Base-by-base conservation (phyloP, 2,797 vertebrate genomes). In the Taeniopygia guttata region DNA sequence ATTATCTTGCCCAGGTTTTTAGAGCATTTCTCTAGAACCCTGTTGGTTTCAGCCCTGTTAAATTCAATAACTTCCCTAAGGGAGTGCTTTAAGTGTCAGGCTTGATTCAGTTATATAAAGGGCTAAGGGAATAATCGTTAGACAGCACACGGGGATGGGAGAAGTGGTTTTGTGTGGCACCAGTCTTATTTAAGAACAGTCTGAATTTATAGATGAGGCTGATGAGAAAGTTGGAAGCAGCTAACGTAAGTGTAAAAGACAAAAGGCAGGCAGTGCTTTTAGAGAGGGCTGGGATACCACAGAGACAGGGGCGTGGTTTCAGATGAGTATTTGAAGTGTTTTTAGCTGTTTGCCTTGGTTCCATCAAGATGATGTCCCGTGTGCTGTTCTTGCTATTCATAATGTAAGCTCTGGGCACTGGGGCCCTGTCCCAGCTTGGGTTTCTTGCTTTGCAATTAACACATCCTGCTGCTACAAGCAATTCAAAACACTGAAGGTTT, bases 1-100 rank as follows among this genome's bases (percentile, higher is more conserved):
- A 84, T 86, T 86, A 73, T n/a, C 83, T 76, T 49, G 59, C 59
- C 5, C 77, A 29, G 67, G 55, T 79, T 96, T 96, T 94, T 45
- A 84, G 85, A 90, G 80, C 55, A 40, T 82, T 86, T 93, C 86
- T 88, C 73, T 36, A 76, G 95, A 93, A 96, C 36, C 46, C 83
- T 60, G 80, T 90, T 91, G 90, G 85, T 94, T 96, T 96, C 80
- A 95, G 69, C 77, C 87, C 90, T 88, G 80, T 88, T 95, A 94
- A 96, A 95, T 95, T 91, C 91, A 95, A 82, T 95, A 94, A 87
- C 83, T 96, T 91, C 80, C 96, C 93, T 93, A 59, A 92, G 94
- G 91, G 96, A 96, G 91, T 79, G 86, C 88, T 96, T 86, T 75
- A 94, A 95, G 94, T 94, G 95, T 95, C 96, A 96, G 88, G 55